These are phyloP conservation scores for Gobiocypris rarus DNA, from an alignment of 2,113 vertebrate species.

Conservation along the genomic window DNA sequence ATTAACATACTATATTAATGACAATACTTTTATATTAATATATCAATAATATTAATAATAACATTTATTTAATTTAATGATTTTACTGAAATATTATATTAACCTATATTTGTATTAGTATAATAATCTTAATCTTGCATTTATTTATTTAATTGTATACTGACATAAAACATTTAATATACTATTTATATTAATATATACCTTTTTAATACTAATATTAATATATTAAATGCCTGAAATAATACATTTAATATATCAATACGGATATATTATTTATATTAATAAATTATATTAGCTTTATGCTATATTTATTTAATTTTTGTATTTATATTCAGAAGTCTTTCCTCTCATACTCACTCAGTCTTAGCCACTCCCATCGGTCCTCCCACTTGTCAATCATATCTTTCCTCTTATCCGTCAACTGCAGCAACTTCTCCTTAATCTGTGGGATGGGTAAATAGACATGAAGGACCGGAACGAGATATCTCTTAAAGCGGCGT, in stretches of 20 bases:
- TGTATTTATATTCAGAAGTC: too few species aligned
- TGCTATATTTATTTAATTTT: too few species aligned
- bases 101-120: background rate
- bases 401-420: constrained; percentile 97
- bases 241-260: too few species aligned
- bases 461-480: background rate
- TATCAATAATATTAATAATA: too few species aligned
- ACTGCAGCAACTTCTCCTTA: constrained; percentile 92
- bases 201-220: background rate
- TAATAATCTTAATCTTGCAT: background rate
- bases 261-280: too few species aligned
- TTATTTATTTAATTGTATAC: background rate
- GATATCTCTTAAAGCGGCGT: background rate
- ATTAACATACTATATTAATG: too few species aligned
- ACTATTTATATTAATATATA: background rate
- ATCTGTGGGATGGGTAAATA: constrained; percentile 75
- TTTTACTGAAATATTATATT: background rate
- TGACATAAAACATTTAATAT: background rate
- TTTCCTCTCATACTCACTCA: constrained; percentile 80
- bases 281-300: too few species aligned
- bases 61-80: too few species aligned
- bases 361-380: constrained; percentile 97
- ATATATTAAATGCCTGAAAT: background rate
- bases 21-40: too few species aligned
- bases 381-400: constrained; percentile 99